Evolutionary conservation across 2,113 vertebrate genomes (phyloP).

Genomic region (Orcinus orca): DNA sequence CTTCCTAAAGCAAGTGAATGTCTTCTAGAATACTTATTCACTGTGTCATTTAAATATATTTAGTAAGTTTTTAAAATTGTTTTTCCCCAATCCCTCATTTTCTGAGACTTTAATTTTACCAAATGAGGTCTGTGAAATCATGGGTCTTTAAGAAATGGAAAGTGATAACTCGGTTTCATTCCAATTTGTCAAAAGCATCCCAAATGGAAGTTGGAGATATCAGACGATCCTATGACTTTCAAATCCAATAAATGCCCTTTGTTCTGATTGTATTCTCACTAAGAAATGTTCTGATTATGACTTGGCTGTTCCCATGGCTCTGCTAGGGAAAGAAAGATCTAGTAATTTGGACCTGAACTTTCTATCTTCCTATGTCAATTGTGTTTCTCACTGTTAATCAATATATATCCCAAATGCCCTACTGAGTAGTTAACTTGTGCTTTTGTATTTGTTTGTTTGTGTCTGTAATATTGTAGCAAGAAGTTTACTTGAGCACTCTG

Average conservation of each 20-base stretch:
- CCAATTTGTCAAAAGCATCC: not conserved
- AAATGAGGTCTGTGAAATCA: not conserved
- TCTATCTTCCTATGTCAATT: not conserved
- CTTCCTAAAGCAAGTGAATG: not conserved
- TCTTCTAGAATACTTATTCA: not conserved
- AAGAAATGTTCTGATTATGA: not conserved
- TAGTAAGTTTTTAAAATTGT: not conserved
- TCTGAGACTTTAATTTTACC: constrained; percentile 14
- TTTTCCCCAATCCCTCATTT: constrained; percentile 34
- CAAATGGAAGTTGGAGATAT: not conserved
- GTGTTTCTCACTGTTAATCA: not conserved
- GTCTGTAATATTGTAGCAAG: not conserved
- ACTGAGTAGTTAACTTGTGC: not conserved
- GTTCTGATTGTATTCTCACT: not conserved
- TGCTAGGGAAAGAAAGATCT: not conserved
- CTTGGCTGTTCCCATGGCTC: not conserved
- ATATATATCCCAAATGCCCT: not conserved
- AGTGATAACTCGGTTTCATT: not conserved
- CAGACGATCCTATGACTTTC: not conserved
- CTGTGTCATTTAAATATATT: not conserved
- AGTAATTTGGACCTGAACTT: not conserved
- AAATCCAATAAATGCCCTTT: not conserved
- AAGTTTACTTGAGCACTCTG: not conserved
- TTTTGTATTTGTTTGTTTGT: not conserved
- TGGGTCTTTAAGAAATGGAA: constrained; percentile 10